Conservation (phyloP, 2,888 invertebrate species). For the Gandaritis pyraliata region DNA sequence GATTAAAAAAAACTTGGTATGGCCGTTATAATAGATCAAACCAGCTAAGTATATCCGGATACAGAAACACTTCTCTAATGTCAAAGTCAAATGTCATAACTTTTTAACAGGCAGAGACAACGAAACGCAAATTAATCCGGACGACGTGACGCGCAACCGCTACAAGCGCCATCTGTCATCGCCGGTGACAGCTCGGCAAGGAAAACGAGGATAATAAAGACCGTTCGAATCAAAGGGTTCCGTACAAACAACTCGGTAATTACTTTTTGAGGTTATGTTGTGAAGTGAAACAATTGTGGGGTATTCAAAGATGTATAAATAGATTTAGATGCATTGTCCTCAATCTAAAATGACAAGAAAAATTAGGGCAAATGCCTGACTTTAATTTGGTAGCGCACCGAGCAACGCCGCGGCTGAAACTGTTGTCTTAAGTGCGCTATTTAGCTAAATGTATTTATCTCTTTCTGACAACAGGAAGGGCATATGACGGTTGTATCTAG, state of each 20-base stretch:
- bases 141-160: conserved; percentile 39
- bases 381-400: too few species aligned
- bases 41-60: conserved; percentile 6
- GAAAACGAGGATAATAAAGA: conserved; percentile 38
- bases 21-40: background rate
- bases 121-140: conserved; percentile 39
- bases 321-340: too few species aligned
- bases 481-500: too few species aligned
- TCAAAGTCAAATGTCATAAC: conserved; percentile 39
- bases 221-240: conserved; percentile 37
- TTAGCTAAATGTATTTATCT: too few species aligned
- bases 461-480: too few species aligned
- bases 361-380: too few species aligned
- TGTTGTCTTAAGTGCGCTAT: too few species aligned
- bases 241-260: conserved; percentile 26
- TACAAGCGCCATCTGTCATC: conserved; percentile 50
- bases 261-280: conserved; percentile 25
- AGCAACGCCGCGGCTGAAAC: too few species aligned
- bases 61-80: conserved; percentile 32
- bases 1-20: too few species aligned
- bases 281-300: too few species aligned
- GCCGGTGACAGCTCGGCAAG: conserved; percentile 44
- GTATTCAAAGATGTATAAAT: too few species aligned
- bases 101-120: conserved; percentile 37
- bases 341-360: too few species aligned